phyloP scores from a whole-genome alignment of 2,888 invertebrate genomes.

The Trilocha varians region DNA sequence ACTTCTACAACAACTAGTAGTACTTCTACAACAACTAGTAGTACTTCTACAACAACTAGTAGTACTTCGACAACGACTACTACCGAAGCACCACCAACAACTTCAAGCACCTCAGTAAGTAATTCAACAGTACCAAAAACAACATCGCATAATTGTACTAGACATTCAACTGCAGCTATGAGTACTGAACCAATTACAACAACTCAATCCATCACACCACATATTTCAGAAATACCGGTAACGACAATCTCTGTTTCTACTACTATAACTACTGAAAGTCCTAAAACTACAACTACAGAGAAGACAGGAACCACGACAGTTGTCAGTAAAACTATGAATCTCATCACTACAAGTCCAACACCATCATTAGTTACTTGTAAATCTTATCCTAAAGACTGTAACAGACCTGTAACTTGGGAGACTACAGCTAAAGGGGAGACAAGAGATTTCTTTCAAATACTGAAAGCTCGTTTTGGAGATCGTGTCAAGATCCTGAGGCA shows the following conservation, averaged over 20 bases:
- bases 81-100: slow-evolving; percentile 3
- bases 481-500: slow-evolving; percentile 29
- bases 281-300: slow-evolving; percentile 3
- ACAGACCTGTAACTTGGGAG: slow-evolving; percentile 48
- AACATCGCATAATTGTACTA: slow-evolving; percentile 1
- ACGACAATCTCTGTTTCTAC: background rate
- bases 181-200: slow-evolving; percentile 2
- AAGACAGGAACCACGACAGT: slow-evolving; percentile 1
- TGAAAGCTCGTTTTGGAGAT: slow-evolving; percentile 37
- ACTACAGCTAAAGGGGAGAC: slow-evolving; percentile 48
- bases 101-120: slow-evolving; percentile 2
- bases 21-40: slow-evolving; percentile 3
- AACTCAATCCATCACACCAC: background rate
- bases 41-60: slow-evolving; percentile 5
- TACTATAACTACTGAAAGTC: slow-evolving; percentile 2
- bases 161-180: slow-evolving; percentile 1
- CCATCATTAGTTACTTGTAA: slow-evolving; percentile 4
- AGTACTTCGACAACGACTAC: slow-evolving; percentile 11
- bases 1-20: slow-evolving; percentile 10
- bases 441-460: slow-evolving; percentile 49
- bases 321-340: slow-evolving; percentile 4
- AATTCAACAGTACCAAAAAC: background rate
- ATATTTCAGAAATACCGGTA: background rate
- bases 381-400: slow-evolving; percentile 33
- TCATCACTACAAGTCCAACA: background rate